Evolutionary conservation across 2,797 vertebrate species (phyloP).

Genomic region (Pipistrellus pipistrellus): DNA sequence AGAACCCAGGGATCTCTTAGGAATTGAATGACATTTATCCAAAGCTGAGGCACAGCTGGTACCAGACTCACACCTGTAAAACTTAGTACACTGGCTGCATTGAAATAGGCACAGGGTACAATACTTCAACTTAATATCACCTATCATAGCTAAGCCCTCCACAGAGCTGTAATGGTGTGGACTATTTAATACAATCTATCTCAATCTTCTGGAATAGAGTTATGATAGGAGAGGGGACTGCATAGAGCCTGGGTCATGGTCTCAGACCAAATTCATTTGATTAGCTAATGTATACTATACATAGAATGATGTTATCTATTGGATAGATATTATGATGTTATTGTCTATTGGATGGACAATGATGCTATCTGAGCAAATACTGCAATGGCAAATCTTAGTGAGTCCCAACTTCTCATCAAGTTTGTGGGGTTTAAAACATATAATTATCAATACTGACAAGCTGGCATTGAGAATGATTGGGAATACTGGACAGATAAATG

Average conservation of each 20-base stretch:
- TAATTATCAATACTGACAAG: not conserved
- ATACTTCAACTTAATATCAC: not conserved
- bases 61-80: not conserved
- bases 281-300: not conserved
- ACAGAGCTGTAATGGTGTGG: not conserved
- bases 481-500: not conserved
- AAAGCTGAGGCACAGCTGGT: constrained; percentile 3
- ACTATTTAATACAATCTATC: not conserved
- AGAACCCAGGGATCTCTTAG: not conserved
- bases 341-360: not conserved
- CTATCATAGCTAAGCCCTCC: not conserved
- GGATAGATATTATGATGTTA: not conserved
- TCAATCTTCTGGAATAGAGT: not conserved
- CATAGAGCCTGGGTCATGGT: not conserved
- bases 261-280: not conserved
- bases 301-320: not conserved
- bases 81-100: not conserved
- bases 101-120: not conserved
- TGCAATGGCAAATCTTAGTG: not conserved
- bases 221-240: not conserved
- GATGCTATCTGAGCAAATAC: not conserved
- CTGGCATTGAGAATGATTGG: not conserved
- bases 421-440: not conserved
- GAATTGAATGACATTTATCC: not conserved
- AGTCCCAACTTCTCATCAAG: constrained; percentile 16